phyloP scores from a whole-genome alignment of 1,140 invertebrate species.

The Drosophila sturtevanti region DNA sequence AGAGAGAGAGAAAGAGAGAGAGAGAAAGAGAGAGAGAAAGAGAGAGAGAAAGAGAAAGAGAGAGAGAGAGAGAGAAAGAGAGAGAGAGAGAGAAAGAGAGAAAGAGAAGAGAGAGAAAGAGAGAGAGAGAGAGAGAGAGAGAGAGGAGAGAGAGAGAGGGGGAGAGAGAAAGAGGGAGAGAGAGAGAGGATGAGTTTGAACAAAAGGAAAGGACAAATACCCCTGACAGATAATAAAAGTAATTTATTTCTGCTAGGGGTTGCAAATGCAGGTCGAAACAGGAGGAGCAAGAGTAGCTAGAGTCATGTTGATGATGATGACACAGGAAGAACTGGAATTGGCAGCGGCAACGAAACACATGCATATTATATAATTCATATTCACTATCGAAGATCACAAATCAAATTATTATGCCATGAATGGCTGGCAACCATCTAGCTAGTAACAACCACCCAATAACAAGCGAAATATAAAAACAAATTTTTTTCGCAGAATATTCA shows the following conservation, averaged over 20 bases:
- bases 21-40: neutral
- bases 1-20: neutral
- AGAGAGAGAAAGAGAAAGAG: slow-evolving; percentile 11
- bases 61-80: neutral
- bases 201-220: slow-evolving; percentile 57
- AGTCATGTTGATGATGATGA: slow-evolving; percentile 76
- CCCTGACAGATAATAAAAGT: slow-evolving; percentile 82
- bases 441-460: slow-evolving; percentile 11
- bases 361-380: slow-evolving; percentile 74
- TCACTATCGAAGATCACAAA: slow-evolving; percentile 81
- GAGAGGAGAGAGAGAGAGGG: slow-evolving; percentile 6
- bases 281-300: slow-evolving; percentile 39
- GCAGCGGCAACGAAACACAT: slow-evolving; percentile 34
- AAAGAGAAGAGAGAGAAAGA: neutral
- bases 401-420: slow-evolving; percentile 81
- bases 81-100: slow-evolving; percentile 10
- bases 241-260: slow-evolving; percentile 81
- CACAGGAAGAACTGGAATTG: slow-evolving; percentile 45
- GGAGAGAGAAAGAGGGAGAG: neutral
- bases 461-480: neutral
- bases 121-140: slow-evolving; percentile 1
- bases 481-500: neutral
- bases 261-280: slow-evolving; percentile 60
- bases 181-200: slow-evolving; percentile 7
- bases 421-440: slow-evolving; percentile 34